Evolutionary conservation across 2,113 vertebrate species (phyloP), one percentile per base, ranked within the genome.

Genomic region (Lota lota): DNA sequence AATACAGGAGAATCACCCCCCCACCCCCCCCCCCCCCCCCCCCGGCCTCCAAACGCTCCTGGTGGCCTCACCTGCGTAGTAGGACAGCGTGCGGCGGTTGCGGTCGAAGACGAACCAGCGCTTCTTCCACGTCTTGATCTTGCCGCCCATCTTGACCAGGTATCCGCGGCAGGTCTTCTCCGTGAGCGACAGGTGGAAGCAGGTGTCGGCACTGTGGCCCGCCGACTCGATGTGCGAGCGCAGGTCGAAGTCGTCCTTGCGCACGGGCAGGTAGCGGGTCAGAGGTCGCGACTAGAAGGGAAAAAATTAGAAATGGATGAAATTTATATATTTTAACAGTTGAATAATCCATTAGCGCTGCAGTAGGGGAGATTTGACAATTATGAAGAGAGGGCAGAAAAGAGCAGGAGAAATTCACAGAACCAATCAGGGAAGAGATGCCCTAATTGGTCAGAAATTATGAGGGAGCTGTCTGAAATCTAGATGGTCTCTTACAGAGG

Each of bases 121-220:
- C 74, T 98, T 98, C 78, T 97, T 97, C 97, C 96, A 98, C 0
- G 96, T 98, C 91, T 97, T 98, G 83, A 99, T 98, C 87, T 98
- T 98, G n/a, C 97, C 97, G 17, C 97, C 97, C 97, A 98, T 98
- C 85, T 98, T 99, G 83, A 98, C 88, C 64, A 99, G 90, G 83
- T 95, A 98, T n/a, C 97, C 97, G 40, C 96, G 82, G 84, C 97
- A 99, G 16, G 96, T 98, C 89, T 99, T 98, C 80, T 98, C 95
- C 0, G 94, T 96, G 86, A 99, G 92, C 40, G 94, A 95, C 16
- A 98, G 78, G 0, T 98, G 95, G 82, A 94, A 97, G 69, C 97
- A 99, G 1, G 94, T 96, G 73, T 98, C 96, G 0, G 94, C 84
- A 72, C 92, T 96, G 92, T 98, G 97, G 15, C 97, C 97, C 0